Evolutionary conservation across 2,113 vertebrate genomes (phyloP).

Genomic region (Psilopsiagon aymara): DNA sequence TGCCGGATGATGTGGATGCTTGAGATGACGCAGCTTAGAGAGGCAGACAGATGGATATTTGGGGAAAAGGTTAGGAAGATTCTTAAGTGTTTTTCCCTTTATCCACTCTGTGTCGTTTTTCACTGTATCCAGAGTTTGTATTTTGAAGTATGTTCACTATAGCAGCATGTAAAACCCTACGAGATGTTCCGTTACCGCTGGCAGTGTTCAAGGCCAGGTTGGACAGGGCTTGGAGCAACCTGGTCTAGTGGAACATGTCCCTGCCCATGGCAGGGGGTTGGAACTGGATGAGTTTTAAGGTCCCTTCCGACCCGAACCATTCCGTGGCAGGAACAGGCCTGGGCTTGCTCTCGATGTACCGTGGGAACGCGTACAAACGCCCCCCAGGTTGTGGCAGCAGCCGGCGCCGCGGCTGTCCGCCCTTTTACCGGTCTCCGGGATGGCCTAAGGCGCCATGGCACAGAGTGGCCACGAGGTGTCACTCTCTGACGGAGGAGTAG

Average conservation of each 20-base stretch:
- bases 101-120: not conserved
- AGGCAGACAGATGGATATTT: not conserved
- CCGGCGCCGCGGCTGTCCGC: not conserved
- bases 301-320: not conserved
- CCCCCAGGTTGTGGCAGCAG: not conserved
- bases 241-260: not conserved
- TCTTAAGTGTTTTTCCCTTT: not conserved
- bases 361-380: not conserved
- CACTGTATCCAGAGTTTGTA: not conserved
- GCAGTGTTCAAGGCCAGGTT: not conserved
- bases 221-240: not conserved
- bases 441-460: not conserved
- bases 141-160: not conserved
- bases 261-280: not conserved
- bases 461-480: constrained; percentile 72
- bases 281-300: not conserved
- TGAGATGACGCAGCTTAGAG: not conserved
- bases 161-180: not conserved
- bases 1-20: not conserved
- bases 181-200: not conserved
- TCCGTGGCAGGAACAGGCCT: not conserved
- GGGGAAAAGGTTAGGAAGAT: not conserved
- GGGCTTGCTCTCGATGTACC: not conserved
- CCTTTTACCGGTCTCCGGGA: not conserved
- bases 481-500: constrained; percentile 56